Conservation (phyloP, 23 tunicate species). For the Trididemnum miniatum region DNA sequence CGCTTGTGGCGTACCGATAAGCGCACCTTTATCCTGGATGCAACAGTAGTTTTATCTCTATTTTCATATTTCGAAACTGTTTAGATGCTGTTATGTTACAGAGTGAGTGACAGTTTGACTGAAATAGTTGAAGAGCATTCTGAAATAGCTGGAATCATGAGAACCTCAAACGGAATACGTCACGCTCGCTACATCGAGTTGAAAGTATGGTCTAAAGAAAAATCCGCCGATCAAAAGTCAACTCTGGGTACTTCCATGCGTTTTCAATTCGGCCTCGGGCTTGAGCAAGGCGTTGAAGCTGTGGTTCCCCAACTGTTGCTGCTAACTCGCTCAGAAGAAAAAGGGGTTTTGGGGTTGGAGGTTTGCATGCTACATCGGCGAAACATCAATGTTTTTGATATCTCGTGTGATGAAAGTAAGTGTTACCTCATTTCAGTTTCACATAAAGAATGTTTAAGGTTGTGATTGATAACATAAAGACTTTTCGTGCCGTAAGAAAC, state of each 20-base stretch:
- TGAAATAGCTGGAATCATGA: neutral
- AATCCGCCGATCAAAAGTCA: neutral
- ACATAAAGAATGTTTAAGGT: no score
- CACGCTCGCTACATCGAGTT: neutral
- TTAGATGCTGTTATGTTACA: no score
- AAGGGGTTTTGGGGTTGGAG: neutral
- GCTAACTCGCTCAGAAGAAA: neutral
- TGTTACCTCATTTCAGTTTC: neutral
- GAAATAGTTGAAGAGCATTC: neutral
- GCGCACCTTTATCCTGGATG: no score
- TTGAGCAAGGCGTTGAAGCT: neutral
- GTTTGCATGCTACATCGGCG: constrained; percentile 6
- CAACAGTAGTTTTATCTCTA: no score
- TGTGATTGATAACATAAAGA: no score
- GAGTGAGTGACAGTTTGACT: neutral
- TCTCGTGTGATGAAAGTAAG: neutral
- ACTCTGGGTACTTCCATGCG: neutral
- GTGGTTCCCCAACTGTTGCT: neutral
- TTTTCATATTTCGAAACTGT: no score
- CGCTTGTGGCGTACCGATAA: no score
- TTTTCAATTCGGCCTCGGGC: neutral
- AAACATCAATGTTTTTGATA: neutral
- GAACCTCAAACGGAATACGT: neutral
- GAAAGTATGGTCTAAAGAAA: neutral
- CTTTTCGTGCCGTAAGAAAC: no score